Evolutionary conservation across 2,113 vertebrate genomes (phyloP).

Genomic region (Cebidichthys violaceus): DNA sequence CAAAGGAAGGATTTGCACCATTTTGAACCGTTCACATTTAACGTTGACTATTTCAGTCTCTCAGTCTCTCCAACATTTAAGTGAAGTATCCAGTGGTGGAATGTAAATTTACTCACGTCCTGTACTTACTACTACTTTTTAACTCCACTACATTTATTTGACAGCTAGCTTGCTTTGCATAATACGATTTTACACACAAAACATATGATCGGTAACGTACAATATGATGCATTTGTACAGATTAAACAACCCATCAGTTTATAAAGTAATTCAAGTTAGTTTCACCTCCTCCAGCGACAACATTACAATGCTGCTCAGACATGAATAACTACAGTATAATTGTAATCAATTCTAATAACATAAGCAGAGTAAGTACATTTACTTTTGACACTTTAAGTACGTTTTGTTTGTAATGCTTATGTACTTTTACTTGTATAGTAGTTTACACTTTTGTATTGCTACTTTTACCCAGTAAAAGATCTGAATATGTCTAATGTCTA

Average conservation of each 20-base stretch:
- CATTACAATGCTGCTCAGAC: neutral
- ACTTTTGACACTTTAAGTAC: neutral
- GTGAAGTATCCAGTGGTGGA: neutral
- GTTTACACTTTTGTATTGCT: neutral
- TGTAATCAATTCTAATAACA: neutral
- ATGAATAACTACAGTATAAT: neutral
- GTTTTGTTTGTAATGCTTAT: neutral
- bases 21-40: slow-evolving; percentile 30
- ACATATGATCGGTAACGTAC: neutral
- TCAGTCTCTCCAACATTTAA: neutral
- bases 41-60: slow-evolving; percentile 25
- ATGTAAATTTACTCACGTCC: neutral
- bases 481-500: neutral
- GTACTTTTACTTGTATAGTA: neutral
- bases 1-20: slow-evolving; percentile 52
- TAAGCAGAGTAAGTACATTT: neutral
- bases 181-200: neutral
- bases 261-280: neutral
- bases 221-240: neutral
- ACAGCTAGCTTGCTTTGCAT: neutral
- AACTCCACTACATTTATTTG: neutral
- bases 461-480: neutral
- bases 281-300: neutral
- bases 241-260: neutral
- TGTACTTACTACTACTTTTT: neutral